Conservation (phyloP, 2,888 invertebrate species). For the Caradrina kadenii region DNA sequence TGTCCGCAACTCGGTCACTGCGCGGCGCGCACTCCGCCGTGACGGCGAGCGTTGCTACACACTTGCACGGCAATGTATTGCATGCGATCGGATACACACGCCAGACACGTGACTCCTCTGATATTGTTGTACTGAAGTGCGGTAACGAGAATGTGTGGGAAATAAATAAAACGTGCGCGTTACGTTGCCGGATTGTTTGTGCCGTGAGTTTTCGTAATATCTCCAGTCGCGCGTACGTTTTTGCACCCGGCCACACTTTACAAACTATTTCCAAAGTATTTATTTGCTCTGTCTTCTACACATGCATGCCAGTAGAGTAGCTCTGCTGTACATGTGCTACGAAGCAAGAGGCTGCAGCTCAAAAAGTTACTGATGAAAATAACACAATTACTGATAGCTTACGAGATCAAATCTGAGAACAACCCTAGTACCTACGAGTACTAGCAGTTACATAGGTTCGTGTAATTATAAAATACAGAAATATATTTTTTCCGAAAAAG, state of each 20-base stretch:
- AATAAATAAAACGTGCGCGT: slow-evolving; percentile 10
- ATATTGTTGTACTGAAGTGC: neutral
- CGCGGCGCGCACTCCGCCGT: slow-evolving; percentile 5
- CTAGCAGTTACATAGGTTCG: no score
- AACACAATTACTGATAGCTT: neutral
- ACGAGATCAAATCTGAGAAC: neutral
- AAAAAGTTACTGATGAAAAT: neutral
- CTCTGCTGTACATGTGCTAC: neutral
- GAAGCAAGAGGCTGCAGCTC: neutral
- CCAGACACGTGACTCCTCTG: neutral
- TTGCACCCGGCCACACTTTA: slow-evolving; percentile 19
- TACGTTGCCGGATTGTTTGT: slow-evolving; percentile 10
- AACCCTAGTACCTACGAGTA: neutral
- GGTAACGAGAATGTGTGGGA: slow-evolving; percentile 13
- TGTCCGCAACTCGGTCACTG: no score
- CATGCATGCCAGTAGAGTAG: neutral
- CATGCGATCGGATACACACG: neutral
- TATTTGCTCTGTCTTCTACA: neutral
- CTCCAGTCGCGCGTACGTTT: neutral
- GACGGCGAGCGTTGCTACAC: neutral
- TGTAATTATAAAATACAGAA: no score
- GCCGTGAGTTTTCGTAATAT: slow-evolving; percentile 35
- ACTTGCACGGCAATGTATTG: slow-evolving; percentile 19
- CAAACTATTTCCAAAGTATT: slow-evolving; percentile 12
- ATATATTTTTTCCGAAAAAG: no score